Evolutionary conservation across 2,888 invertebrate genomes (phyloP), one percentile per base, ranked within the genome.

Genomic region (Parasteatoda lunata): DNA sequence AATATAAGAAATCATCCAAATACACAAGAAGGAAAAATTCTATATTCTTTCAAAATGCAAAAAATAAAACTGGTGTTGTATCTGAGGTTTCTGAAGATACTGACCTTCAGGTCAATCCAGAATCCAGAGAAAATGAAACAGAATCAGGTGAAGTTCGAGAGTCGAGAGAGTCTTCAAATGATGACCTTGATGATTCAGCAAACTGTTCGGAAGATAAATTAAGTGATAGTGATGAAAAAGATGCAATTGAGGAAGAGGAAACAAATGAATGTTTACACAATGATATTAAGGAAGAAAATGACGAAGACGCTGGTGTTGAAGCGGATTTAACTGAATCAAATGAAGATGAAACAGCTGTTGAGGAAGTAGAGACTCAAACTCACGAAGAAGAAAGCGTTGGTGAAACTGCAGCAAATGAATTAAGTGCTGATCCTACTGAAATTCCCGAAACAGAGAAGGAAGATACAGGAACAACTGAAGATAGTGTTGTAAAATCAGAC

Each of bases 1-100:
- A 59, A 3, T 65, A 51, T 9, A 75, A 75, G 47, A 75, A n/a
- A 59, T 47, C 68, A 5, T 47, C 47, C 8, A 69, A 48, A 6
- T 11, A 45, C 8, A 68, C 8, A 15, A 81, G 15, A 69, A 68
- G 80, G 68, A 80, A 70, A 79, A 49, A 47, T 45, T 77, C 66
- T 5, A 47, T 13, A 15, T 64, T 9, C 13, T 15, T 54, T 49
- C 45, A 71, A 45, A 5, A 47, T 3, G n/a, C 15, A 49, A 73
- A 52, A 51, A 72, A 72, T n/a, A 59, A 51, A 9, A 73, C 80
- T n/a, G n/a, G 30, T 6, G 73, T 8, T 54, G 47, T 52, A 49
- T 11, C 66, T 51, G 52, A 45, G 7, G 51, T 66, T 15, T 15
- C 8, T 52, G 72, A 45, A 54, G 71, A 64, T 48, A 59, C 13